These are phyloP conservation scores for Astur gentilis DNA, from an alignment of 2,113 vertebrate species.

Conservation along the genomic window DNA sequence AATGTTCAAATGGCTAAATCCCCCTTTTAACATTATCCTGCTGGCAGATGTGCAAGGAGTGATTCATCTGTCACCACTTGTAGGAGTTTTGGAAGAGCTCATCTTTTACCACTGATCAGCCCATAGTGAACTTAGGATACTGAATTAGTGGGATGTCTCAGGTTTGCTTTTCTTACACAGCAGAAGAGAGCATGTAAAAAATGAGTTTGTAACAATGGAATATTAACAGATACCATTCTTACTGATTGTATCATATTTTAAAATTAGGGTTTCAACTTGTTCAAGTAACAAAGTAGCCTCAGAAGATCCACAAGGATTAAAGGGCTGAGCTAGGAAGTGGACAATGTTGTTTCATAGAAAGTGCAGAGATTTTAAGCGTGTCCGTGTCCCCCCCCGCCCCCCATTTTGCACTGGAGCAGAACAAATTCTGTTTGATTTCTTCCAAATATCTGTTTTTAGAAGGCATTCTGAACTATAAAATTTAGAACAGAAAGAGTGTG, in stretches of 20 bases:
- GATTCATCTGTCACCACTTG: background rate
- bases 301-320: background rate
- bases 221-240: background rate
- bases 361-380: background rate
- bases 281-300: background rate
- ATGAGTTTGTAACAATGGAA: background rate
- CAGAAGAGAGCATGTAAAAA: background rate
- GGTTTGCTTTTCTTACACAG: background rate
- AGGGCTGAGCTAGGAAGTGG: background rate
- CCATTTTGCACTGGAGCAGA: background rate
- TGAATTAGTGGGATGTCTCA: background rate
- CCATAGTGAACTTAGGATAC: background rate
- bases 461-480: background rate
- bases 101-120: background rate
- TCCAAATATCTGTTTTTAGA: background rate
- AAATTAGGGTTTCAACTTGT: background rate
- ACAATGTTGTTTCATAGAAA: background rate
- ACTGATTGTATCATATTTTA: background rate
- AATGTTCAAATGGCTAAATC: background rate
- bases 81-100: background rate
- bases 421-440: background rate
- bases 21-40: background rate
- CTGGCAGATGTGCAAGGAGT: background rate
- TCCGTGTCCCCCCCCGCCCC: fast-evolving
- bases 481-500: background rate